Percentiles rank a stretch among this genome's conserved stretches.
phyloP scores from a whole-genome alignment of 1,140 invertebrate species.

The Hesperophylax magnus region DNA sequence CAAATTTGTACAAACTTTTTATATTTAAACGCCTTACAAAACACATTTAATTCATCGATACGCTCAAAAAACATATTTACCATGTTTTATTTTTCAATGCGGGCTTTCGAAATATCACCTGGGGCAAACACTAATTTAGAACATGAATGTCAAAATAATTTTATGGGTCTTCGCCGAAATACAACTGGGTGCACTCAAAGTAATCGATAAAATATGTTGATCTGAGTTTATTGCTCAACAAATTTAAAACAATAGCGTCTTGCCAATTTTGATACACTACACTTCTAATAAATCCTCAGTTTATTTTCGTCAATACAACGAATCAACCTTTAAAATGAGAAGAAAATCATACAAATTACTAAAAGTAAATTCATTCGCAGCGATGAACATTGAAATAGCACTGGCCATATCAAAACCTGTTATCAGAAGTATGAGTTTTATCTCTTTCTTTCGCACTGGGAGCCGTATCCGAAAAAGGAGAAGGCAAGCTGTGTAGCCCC shows the following conservation, averaged over 20 bases:
- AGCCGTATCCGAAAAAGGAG: constrained; percentile 25
- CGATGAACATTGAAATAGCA: constrained; percentile 50
- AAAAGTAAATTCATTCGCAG: constrained; percentile 51
- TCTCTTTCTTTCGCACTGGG: constrained; percentile 37
- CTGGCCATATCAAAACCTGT: constrained; percentile 52
- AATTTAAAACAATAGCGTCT: constrained; percentile 42
- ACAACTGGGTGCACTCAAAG: constrained; percentile 51
- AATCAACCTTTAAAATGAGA: constrained; percentile 46
- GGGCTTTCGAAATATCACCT: constrained; percentile 49
- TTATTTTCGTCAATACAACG: constrained; percentile 45
- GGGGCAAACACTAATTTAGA: constrained; percentile 52
- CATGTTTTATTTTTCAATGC: constrained; percentile 53
- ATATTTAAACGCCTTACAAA: constrained; percentile 43
- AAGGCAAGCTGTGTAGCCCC: constrained; percentile 43
- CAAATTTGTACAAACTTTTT: constrained; percentile 44
- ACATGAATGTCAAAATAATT: constrained; percentile 54
- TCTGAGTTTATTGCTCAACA: constrained; percentile 47
- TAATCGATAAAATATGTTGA: constrained; percentile 55
- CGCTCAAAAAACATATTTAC: constrained; percentile 44
- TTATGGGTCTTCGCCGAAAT: constrained; percentile 53
- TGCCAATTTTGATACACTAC: constrained; percentile 36
- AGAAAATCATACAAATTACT: constrained; percentile 52
- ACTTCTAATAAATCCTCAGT: constrained; percentile 42
- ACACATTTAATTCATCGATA: constrained; percentile 45
- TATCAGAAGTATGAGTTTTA: constrained; percentile 46